Evolutionary conservation across 2,797 vertebrate genomes (phyloP).

Genomic region (Microctenopoma lineatum): DNA sequence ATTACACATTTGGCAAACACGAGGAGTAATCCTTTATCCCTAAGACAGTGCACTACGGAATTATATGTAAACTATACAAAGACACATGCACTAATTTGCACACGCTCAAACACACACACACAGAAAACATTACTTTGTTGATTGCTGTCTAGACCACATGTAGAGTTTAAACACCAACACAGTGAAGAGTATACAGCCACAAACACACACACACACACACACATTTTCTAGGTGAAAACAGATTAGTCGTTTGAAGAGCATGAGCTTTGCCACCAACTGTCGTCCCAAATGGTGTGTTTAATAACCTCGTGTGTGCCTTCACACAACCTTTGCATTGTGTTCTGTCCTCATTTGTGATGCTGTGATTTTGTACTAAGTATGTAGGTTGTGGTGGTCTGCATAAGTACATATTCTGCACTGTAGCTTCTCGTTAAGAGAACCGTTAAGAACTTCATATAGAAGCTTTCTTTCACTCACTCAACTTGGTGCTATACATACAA

Average conservation of each 20-base stretch:
- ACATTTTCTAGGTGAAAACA: constrained; percentile 43
- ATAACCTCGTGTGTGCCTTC: constrained; percentile 3
- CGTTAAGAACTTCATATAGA: neutral
- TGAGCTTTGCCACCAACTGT: constrained; percentile 45
- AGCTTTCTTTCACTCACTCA: neutral
- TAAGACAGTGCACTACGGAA: neutral
- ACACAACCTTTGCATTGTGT: neutral
- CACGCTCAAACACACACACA: neutral
- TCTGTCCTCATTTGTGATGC: neutral
- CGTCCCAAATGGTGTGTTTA: constrained; percentile 32
- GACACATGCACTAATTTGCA: neutral
- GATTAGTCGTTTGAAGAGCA: constrained; percentile 32
- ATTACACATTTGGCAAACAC: neutral
- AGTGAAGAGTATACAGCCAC: constrained; percentile 17
- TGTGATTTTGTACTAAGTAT: constrained; percentile 2
- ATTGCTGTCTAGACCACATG: constrained; percentile 29
- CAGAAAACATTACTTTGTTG: neutral
- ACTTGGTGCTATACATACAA: neutral
- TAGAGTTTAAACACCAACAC: constrained; percentile 20
- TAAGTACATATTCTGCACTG: neutral
- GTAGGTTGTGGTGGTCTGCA: neutral
- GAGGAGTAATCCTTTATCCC: neutral
- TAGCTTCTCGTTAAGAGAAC: no score
- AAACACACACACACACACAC: neutral
- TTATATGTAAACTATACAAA: neutral